phyloP scores from a whole-genome alignment of 2,888 invertebrate species.

The Beris chalybata region DNA sequence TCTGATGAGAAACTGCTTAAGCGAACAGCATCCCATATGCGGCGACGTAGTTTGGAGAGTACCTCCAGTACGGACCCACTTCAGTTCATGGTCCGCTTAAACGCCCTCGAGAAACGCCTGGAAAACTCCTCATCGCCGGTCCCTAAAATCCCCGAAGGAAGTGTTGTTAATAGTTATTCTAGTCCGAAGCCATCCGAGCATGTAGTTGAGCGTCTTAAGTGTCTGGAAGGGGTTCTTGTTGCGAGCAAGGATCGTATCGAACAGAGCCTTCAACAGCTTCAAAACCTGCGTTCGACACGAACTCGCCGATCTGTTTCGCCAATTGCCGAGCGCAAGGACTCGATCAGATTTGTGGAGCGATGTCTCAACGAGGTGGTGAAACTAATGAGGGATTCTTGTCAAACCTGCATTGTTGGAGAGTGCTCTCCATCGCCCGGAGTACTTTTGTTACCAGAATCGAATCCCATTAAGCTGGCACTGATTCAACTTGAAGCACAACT shows the following conservation, averaged over 20 bases:
- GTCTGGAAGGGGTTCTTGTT: conserved; percentile 64
- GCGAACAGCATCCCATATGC: conserved; percentile 53
- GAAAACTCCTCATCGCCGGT: conserved; percentile 59
- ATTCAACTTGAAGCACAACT: conserved; percentile 69
- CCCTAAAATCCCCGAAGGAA: conserved; percentile 43
- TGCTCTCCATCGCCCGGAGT: conserved; percentile 41
- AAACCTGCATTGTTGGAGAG: conserved; percentile 61
- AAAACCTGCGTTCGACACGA: conserved; percentile 63
- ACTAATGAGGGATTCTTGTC: conserved; percentile 63
- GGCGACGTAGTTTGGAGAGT: conserved; percentile 78
- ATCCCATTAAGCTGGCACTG: conserved; percentile 64
- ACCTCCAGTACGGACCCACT: conserved; percentile 77
- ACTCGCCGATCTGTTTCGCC: conserved; percentile 68
- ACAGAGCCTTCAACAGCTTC: conserved; percentile 68
- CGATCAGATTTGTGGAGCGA: conserved; percentile 65
- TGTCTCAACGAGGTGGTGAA: conserved; percentile 66
- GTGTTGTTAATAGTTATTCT: conserved; percentile 46
- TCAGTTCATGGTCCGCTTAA: conserved; percentile 76
- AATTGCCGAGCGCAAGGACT: conserved; percentile 66
- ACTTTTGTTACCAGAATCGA: conserved; percentile 58
- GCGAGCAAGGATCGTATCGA: conserved; percentile 69
- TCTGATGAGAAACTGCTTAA: conserved; percentile 57
- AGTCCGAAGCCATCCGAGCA: conserved; percentile 60
- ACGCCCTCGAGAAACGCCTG: conserved; percentile 76
- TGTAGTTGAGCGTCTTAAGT: conserved; percentile 63